Evolutionary conservation across 2,888 invertebrate species (phyloP), one percentile per base, ranked within the genome.

Genomic region (Schizotus pectinicornis): DNA sequence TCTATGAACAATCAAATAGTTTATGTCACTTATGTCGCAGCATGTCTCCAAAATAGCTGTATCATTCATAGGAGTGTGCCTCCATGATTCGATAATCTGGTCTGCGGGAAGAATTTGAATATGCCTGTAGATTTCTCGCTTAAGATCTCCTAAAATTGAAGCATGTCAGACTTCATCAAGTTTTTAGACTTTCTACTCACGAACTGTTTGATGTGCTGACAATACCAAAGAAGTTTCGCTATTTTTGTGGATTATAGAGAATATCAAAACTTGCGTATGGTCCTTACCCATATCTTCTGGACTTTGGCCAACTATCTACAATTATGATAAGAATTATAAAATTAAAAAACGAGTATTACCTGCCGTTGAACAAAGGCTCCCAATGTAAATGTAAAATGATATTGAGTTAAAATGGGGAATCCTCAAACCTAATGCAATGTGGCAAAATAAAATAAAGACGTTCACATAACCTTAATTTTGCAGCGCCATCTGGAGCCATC

Each of bases 21-120:
- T 62, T 7, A 64, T 49, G 42, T 55, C 42, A 46, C 54, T 42
- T 5, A 3, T 22, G 8, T 32, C 9, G 39, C 32, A 51, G 45
- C 67, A 68, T 8, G 11, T 22, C 39, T 63, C 56, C 34, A 71
- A 59, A 52, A 66, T 63, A 6, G 37, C 57, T 7, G 60, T 39
- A 58, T 69, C 65, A 53, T 45, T 31, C 14, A 52, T 42, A 7
- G 71, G 71, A n/a, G 8, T 9, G 6, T 35, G 55, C 36, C 48
- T 39, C 69, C 69, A 70, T 31, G 66, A 67, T 13, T 54, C 37
- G 9, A 71, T 65, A 8, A 63, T 13, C 58, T 71, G 71, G 46
- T 63, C 55, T 9, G 59, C 22, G 7, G 61, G 58, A 8, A 65
- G 60, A 14, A 71, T 61, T 11, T 62, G 49, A 32, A 65, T 62